phyloP scores from a whole-genome alignment of 2,797 vertebrate genomes.

The Phoxinus dragarum region DNA sequence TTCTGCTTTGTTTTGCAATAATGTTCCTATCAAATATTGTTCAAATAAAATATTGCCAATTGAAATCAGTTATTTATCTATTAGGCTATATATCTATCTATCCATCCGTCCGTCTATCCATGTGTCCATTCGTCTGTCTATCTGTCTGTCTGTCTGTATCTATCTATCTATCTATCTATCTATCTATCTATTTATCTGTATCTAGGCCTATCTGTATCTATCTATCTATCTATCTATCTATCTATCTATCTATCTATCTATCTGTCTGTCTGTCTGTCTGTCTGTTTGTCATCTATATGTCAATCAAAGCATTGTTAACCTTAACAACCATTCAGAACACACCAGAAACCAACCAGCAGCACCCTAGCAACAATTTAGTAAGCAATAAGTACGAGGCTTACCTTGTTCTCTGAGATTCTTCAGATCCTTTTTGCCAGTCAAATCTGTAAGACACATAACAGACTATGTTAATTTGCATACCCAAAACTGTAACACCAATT shows the following conservation, averaged over 20 bases:
- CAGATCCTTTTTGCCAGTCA: background rate
- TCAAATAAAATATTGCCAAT: background rate
- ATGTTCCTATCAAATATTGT: slow-evolving; percentile 10
- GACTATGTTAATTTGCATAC: background rate
- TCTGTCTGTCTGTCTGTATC: background rate
- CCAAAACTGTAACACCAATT: background rate
- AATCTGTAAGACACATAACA: slow-evolving; percentile 2
- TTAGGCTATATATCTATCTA: no score
- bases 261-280: background rate
- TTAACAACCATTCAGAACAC: background rate
- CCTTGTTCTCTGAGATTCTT: slow-evolving; percentile 14
- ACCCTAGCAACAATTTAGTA: background rate
- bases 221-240: background rate
- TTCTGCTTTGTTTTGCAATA: slow-evolving; percentile 55
- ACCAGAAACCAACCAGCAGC: background rate
- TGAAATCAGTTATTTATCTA: background rate
- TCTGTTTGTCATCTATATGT: background rate
- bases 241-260: background rate
- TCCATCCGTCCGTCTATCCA: no score
- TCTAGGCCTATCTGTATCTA: background rate
- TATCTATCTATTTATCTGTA: background rate
- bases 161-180: background rate
- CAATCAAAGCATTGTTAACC: background rate
- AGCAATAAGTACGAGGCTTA: background rate
- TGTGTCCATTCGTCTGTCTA: no score